Evolutionary conservation across 2,797 vertebrate genomes (phyloP), one percentile per base, ranked within the genome.

Genomic region (Melanotaenia boesemani): DNA sequence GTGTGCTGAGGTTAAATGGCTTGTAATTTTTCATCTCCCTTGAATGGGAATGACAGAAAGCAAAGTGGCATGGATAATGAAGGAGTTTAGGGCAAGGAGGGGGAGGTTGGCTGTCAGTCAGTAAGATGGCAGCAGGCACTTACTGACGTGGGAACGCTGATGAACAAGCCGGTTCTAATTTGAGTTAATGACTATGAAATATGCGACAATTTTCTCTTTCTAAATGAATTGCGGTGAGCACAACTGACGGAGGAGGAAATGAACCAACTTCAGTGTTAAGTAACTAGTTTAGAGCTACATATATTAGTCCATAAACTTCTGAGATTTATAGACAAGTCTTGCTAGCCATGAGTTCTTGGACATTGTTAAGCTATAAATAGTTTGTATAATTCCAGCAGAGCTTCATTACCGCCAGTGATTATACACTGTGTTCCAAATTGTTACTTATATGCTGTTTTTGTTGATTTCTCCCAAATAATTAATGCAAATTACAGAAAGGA

Each of bases 181-280:
- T 78, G 48, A 84, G 70, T 71, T 86, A 85, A 91, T 86, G 80
- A 88, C 82, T 77, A 76, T 79, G 73, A 82, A 88, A 90, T 85
- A 81, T 85, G 82, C 80, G 85, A 88, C 56, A 74, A 64, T 77
- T 83, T 81, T 80, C 58, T 50, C 28, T 79, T 79, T 85, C 37
- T 70, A 76, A 82, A 79, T 70, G 64, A 88, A 88, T 70, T 63
- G 63, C 58, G 50, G 30, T 67, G 48, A 85, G 70, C 67, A 55
- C 54, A 75, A 66, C 36, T 36, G 74, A 79, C 66, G 71, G 70
- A 46, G 67, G 72, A 70, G 72, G 74, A 81, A 79, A 74, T 70
- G 4, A 82, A 72, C 63, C 66, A 70, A 65, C 65, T 74, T 46
- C 24, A 7, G 39, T n/a, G 46, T 76, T 76, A 55, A 68, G 59